Conservation (phyloP, 2,888 invertebrate species). For the Hartigia nigra region DNA sequence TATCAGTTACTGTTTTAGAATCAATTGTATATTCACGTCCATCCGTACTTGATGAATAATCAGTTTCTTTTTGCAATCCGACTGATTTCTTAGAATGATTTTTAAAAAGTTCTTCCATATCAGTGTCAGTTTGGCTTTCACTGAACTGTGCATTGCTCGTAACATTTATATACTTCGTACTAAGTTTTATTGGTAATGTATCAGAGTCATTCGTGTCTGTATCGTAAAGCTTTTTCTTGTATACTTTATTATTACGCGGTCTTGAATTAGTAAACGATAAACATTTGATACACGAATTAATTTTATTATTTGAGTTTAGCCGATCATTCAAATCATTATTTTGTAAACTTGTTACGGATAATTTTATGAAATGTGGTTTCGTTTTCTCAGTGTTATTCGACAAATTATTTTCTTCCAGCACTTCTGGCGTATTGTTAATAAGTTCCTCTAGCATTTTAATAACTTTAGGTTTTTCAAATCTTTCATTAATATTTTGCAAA, state of each 20-base stretch:
- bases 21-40: not conserved
- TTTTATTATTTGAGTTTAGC: not conserved
- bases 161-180: not conserved
- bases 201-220: not conserved
- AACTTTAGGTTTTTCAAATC: not conserved
- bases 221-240: not conserved
- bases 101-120: not conserved
- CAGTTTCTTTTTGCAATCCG: not conserved
- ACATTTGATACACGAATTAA: not conserved
- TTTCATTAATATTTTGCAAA: not conserved
- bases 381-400: not conserved
- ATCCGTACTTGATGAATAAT: not conserved
- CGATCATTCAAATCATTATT: not conserved
- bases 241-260: not conserved
- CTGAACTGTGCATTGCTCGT: not conserved
- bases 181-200: not conserved
- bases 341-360: not conserved
- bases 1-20: not conserved
- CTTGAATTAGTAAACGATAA: not conserved
- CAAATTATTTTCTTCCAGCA: not conserved
- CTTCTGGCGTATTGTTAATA: not conserved
- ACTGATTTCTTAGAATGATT: not conserved
- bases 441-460: not conserved
- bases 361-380: not conserved
- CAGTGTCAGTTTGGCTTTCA: not conserved